Conservation (phyloP, 2,797 vertebrate genomes). For the Xiphophorus birchmanni region DNA sequence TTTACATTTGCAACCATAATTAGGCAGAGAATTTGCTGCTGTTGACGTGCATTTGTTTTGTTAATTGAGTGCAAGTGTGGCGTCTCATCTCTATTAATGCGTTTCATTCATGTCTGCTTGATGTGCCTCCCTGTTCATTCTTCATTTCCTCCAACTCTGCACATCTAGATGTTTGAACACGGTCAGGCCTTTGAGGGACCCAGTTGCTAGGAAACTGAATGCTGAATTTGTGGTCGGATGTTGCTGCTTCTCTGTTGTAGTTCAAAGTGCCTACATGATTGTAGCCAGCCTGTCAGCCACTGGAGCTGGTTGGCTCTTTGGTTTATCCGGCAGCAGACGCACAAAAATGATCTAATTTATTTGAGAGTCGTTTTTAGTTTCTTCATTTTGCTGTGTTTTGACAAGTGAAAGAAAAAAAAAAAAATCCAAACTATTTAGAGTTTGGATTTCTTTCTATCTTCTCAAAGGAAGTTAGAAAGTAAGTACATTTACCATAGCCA, state of each 20-base stretch:
- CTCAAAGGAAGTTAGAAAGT: not conserved
- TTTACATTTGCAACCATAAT: not conserved
- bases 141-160: constrained; percentile 63
- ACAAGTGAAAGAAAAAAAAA: not conserved
- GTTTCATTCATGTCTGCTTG: constrained; percentile 16
- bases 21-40: not conserved
- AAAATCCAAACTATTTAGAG: too few species aligned
- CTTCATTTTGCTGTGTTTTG: not conserved
- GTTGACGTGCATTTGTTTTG: not conserved
- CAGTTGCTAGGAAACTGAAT: constrained; percentile 83
- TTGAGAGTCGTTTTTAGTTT: not conserved
- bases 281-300: constrained; percentile 23
- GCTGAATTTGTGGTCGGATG: constrained; percentile 68
- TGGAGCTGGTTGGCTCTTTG: constrained; percentile 8
- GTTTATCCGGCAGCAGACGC: not conserved
- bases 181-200: constrained; percentile 69
- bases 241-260: constrained; percentile 58
- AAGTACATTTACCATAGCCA: not conserved
- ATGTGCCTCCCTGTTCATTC: constrained; percentile 21
- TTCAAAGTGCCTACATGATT: constrained; percentile 70
- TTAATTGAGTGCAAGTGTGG: not conserved
- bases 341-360: not conserved
- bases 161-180: constrained; percentile 67
- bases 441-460: too few species aligned
- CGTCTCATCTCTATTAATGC: constrained; percentile 2